Percentiles rank a stretch among this genome's conserved stretches.
These are phyloP conservation scores for Clivina fossor DNA, from an alignment of 2,888 invertebrate species.

Conservation along the genomic window DNA sequence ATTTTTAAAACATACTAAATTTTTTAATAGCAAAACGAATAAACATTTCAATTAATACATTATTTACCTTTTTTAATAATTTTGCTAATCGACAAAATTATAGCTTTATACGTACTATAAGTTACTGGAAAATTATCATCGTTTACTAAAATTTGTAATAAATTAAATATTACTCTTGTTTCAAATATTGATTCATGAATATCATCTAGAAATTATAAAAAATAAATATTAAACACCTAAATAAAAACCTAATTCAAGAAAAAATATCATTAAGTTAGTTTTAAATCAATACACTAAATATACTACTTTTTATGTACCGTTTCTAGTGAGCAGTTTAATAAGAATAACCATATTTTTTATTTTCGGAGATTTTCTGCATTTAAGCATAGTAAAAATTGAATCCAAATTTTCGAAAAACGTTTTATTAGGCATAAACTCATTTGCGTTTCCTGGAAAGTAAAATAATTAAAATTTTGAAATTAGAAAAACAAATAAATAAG, in stretches of 20 bases:
- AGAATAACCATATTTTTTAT: constrained; percentile 26
- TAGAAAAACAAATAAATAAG: not conserved
- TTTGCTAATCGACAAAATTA: constrained; percentile 21
- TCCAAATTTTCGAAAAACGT: constrained; percentile 25
- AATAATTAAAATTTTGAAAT: not conserved
- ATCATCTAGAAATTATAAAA: constrained; percentile 22
- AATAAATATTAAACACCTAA: too few relatives aligned
- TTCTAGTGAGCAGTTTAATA: constrained; percentile 21
- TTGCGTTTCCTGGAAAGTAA: constrained; percentile 13
- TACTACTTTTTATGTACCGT: too few relatives aligned
- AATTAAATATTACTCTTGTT: constrained; percentile 23
- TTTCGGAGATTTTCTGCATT: constrained; percentile 20
- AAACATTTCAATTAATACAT: too few relatives aligned
- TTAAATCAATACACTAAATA: too few relatives aligned
- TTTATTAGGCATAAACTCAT: constrained; percentile 24
- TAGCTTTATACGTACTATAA: constrained; percentile 23
- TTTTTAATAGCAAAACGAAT: too few relatives aligned
- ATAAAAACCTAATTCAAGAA: not conserved
- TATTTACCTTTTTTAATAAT: constrained; percentile 25
- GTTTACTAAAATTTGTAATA: constrained; percentile 26
- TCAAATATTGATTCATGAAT: constrained; percentile 29
- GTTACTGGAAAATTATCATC: constrained; percentile 21
- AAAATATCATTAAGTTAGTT: not conserved
- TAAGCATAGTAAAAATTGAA: constrained; percentile 28
- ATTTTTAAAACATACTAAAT: too few relatives aligned